A percentile compares a stretch with the other conserved stretches of the same genome.
These are phyloP conservation scores for Micronisus gabar DNA, from an alignment of 2,113 vertebrate species.

Conservation along the genomic window DNA sequence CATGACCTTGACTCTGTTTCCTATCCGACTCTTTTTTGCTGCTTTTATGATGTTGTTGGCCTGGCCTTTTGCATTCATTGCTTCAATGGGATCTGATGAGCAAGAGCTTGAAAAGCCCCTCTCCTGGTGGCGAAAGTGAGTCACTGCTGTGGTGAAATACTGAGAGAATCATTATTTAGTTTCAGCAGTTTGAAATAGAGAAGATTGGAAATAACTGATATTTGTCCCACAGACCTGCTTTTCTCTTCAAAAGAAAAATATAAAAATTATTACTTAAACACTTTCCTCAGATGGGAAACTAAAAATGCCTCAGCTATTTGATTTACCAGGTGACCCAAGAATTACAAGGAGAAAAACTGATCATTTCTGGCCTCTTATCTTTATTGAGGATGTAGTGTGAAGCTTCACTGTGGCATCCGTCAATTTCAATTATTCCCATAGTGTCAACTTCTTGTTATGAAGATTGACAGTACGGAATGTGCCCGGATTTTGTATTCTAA, in stretches of 20 bases:
- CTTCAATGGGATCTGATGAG: constrained; percentile 84
- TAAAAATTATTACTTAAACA: neutral
- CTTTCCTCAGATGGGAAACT: neutral
- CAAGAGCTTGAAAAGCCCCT: constrained; percentile 80
- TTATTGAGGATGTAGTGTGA: neutral
- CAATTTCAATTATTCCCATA: neutral
- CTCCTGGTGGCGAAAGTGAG: constrained; percentile 89
- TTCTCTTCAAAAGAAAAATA: neutral
- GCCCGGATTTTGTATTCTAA: neutral
- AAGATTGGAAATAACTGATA: neutral
- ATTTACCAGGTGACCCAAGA: neutral
- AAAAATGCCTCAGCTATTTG: neutral
- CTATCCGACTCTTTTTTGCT: constrained; percentile 89
- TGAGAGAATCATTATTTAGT: neutral
- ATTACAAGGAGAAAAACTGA: neutral
- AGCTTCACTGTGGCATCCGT: neutral
- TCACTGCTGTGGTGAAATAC: neutral
- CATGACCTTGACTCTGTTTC: constrained; percentile 96
- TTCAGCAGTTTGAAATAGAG: neutral
- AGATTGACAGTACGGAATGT: neutral
- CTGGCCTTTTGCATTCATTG: constrained; percentile 93
- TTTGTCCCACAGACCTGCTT: neutral
- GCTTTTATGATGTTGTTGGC: constrained; percentile 97
- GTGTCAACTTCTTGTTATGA: neutral
- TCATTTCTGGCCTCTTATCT: neutral